A percentile compares a stretch with the other conserved stretches of the same genome.
phyloP scores from a whole-genome alignment of 1,140 invertebrate genomes.

The Eumaeus atala region DNA sequence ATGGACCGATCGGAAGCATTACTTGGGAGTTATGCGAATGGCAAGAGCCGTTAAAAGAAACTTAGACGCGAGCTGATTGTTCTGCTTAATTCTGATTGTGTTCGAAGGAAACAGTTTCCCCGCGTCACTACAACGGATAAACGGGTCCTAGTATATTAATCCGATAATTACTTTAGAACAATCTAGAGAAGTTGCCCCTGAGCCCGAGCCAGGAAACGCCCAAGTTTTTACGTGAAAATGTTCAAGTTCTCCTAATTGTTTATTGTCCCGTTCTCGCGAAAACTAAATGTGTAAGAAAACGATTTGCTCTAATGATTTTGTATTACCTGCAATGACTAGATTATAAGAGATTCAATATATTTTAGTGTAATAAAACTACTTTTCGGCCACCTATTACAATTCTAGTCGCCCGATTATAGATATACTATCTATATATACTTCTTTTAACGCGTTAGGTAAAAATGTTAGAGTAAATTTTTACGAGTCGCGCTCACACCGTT shows the following conservation, averaged over 20 bases:
- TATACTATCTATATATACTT: too few species aligned
- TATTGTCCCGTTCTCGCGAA: constrained; percentile 41
- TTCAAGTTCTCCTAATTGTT: constrained; percentile 51
- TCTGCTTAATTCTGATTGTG: constrained; percentile 69
- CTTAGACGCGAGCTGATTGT: constrained; percentile 70
- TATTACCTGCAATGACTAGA: too few species aligned
- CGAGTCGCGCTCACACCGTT: too few species aligned
- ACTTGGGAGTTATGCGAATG: constrained; percentile 65
- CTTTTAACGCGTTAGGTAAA: too few species aligned
- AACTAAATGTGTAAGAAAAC: constrained; percentile 4
- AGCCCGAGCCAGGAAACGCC: constrained; percentile 41
- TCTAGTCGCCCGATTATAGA: too few species aligned
- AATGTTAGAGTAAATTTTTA: too few species aligned
- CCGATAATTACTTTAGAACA: constrained; percentile 72
- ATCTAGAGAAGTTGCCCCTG: constrained; percentile 63
- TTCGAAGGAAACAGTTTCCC: constrained; percentile 63
- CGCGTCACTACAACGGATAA: constrained; percentile 55
- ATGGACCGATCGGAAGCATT: constrained; percentile 71
- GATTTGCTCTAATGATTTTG: neutral
- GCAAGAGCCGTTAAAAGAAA: constrained; percentile 73
- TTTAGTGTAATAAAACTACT: too few species aligned
- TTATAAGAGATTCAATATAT: too few species aligned
- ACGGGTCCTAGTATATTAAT: constrained; percentile 65
- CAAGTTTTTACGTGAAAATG: constrained; percentile 56
- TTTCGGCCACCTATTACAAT: too few species aligned